A percentile compares a stretch with the other conserved stretches of the same genome.
Conservation (phyloP, 2,113 vertebrate genomes). For the Heliornis fulica region DNA sequence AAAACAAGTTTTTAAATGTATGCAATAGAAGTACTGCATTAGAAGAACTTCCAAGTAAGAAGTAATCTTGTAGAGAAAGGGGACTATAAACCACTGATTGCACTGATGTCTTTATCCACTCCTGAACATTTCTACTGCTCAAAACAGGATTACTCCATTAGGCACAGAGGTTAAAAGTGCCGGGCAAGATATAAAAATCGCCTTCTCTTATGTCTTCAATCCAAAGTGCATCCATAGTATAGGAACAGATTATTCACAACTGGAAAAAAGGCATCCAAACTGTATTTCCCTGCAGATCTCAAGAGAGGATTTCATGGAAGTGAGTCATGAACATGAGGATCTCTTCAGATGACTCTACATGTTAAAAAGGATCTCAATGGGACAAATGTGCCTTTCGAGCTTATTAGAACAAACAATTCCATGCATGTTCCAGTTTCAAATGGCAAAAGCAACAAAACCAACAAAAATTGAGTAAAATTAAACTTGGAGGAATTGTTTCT, state of each 20-base stretch:
- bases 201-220: not conserved
- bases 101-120: not conserved
- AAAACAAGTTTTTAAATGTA: not conserved
- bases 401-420: not conserved
- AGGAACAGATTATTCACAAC: not conserved
- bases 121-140: not conserved
- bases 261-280: not conserved
- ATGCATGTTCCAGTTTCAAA: not conserved
- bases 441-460: not conserved
- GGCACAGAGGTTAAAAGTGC: fast-evolving
- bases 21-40: not conserved
- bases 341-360: not conserved
- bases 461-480: not conserved
- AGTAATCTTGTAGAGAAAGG: not conserved
- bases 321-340: not conserved
- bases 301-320: not conserved
- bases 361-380: fast-evolving
- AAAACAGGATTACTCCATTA: not conserved
- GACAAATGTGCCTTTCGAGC: not conserved
- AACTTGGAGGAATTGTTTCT: not conserved
- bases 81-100: not conserved
- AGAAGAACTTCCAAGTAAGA: not conserved
- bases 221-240: not conserved
- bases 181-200: not conserved
- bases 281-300: not conserved